These are phyloP conservation scores for Parelbella ahira DNA, from an alignment of 2,888 invertebrate genomes.

Conservation along the genomic window DNA sequence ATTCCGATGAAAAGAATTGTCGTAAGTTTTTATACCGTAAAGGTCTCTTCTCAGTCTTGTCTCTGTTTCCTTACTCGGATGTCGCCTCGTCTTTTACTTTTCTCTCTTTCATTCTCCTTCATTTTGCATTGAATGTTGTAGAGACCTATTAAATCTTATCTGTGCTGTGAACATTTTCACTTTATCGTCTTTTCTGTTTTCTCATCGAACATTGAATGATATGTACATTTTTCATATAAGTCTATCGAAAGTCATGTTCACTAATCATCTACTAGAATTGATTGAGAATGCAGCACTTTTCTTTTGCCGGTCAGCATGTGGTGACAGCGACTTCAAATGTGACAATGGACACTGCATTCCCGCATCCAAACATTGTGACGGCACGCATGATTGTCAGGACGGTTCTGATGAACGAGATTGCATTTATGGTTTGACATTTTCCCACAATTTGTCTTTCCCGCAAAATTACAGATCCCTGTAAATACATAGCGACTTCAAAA, in stretches of 20 bases:
- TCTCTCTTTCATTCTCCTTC: conserved; percentile 19
- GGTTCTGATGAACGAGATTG: conserved; percentile 80
- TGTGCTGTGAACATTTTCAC: conserved; percentile 4
- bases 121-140: conserved; percentile 6
- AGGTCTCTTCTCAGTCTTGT: conserved; percentile 24
- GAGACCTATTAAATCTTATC: conserved; percentile 11
- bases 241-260: too few species aligned
- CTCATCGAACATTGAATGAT: conserved; percentile 8
- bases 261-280: too few species aligned
- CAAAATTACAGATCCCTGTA: conserved; percentile 2
- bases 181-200: conserved; percentile 16
- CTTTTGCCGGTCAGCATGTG: conserved; percentile 81
- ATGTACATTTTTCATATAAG: conserved; percentile 5
- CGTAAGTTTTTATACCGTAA: conserved; percentile 81
- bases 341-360: conserved; percentile 83
- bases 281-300: conserved; percentile 42
- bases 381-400: conserved; percentile 79
- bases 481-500: too few species aligned
- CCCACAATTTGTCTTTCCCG: conserved; percentile 38
- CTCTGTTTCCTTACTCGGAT: conserved; percentile 4
- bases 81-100: conserved; percentile 14
- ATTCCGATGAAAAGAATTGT: conserved; percentile 88
- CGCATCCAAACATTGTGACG: conserved; percentile 76
- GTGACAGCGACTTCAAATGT: conserved; percentile 82
- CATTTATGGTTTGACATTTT: conserved; percentile 69